These are phyloP conservation scores for Falco novaeseelandiae DNA, from an alignment of 2,797 vertebrate species.

Conservation along the genomic window DNA sequence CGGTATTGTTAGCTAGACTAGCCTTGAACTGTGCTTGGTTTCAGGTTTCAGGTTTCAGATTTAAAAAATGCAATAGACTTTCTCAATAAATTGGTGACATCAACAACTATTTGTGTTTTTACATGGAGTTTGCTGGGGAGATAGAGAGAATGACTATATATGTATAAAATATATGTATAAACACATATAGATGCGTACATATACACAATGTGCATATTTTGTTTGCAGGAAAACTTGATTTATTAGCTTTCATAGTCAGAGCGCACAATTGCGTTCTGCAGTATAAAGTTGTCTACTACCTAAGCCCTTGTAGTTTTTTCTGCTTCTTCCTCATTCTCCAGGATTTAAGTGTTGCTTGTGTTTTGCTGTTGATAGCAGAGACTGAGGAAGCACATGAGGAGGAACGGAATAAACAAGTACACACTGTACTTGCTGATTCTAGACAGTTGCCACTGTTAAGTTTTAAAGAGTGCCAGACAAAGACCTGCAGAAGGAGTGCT, in stretches of 20 bases:
- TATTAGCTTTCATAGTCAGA: neutral
- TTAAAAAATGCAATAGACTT: neutral
- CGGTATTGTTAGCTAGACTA: neutral
- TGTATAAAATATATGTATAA: neutral
- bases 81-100: neutral
- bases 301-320: neutral
- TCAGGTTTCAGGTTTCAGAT: neutral
- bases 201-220: accelerated
- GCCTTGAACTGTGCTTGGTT: neutral
- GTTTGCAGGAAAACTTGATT: neutral
- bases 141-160: neutral
- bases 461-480: neutral
- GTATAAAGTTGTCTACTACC: neutral
- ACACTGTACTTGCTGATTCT: neutral
- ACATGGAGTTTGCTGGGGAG: neutral
- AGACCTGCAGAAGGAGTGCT: neutral
- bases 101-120: neutral
- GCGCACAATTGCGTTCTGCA: neutral
- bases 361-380: neutral
- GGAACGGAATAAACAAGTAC: slow-evolving; percentile 18
- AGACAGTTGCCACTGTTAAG: neutral
- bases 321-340: neutral
- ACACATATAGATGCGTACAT: no score
- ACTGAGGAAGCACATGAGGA: neutral
- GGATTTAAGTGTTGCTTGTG: neutral